Evolutionary conservation across 2,888 invertebrate genomes (phyloP).

Genomic region (Lamproptera curius): DNA sequence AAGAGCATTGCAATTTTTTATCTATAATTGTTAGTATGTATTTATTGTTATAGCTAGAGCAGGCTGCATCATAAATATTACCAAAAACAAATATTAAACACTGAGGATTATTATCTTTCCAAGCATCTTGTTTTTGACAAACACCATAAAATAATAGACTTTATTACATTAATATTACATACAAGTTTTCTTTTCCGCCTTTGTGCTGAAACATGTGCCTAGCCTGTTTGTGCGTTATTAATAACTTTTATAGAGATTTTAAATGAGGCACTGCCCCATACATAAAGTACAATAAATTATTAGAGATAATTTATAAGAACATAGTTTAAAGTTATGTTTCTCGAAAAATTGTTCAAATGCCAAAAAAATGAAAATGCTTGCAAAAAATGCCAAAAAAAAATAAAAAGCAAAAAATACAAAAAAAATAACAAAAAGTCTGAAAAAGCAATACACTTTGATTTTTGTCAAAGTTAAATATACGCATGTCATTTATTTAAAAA

Average conservation of each 20-base stretch:
- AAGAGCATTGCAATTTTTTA: too few relatives aligned
- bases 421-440: slow-evolving; percentile 18
- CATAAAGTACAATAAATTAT: slow-evolving; percentile 72
- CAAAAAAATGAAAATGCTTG: slow-evolving; percentile 32
- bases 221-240: slow-evolving; percentile 42
- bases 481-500: too few relatives aligned
- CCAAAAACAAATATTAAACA: too few relatives aligned
- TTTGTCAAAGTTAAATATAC: slow-evolving; percentile 25
- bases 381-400: slow-evolving; percentile 33
- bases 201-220: slow-evolving; percentile 43
- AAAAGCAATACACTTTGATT: slow-evolving; percentile 31
- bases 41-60: too few relatives aligned
- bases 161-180: slow-evolving; percentile 21
- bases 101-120: too few relatives aligned
- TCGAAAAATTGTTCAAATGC: slow-evolving; percentile 58
- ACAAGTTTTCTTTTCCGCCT: slow-evolving; percentile 33
- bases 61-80: too few relatives aligned
- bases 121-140: too few relatives aligned
- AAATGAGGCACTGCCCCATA: slow-evolving; percentile 63
- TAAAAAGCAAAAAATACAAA: slow-evolving; percentile 41
- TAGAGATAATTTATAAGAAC: slow-evolving; percentile 66
- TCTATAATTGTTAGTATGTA: too few relatives aligned
- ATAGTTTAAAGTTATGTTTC: slow-evolving; percentile 61
- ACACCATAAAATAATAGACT: too few relatives aligned
- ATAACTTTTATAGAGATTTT: slow-evolving; percentile 72